These are phyloP conservation scores for Odontomachus brunneus DNA, from an alignment of 1,140 invertebrate genomes.

Conservation along the genomic window DNA sequence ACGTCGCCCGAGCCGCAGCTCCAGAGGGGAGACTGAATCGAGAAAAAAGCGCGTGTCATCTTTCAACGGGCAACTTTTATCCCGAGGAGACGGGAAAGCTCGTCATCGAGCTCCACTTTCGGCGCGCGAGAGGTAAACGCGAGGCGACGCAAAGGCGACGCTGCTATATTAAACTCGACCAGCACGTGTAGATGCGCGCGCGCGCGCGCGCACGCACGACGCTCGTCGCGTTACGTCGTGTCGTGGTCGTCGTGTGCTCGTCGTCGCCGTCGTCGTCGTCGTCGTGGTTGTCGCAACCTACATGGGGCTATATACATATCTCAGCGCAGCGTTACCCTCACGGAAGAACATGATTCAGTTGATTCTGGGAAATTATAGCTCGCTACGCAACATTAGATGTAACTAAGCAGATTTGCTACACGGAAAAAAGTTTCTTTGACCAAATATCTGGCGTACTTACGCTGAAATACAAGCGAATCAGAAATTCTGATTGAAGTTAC, in stretches of 20 bases:
- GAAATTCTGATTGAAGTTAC: no score
- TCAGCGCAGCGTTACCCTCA: no score
- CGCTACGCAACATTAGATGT: no score
- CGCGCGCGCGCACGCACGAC: neutral
- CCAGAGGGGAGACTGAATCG: neutral
- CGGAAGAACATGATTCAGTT: no score
- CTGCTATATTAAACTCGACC: constrained; percentile 76
- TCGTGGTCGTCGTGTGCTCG: neutral
- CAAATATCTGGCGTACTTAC: no score
- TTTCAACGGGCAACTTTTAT: constrained; percentile 4
- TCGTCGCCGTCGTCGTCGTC: neutral
- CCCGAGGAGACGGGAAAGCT: constrained; percentile 23
- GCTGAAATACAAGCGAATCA: no score
- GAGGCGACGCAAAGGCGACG: constrained; percentile 67
- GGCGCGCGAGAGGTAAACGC: constrained; percentile 72
- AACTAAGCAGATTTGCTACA: no score
- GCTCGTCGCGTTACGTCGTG: constrained; percentile 3
- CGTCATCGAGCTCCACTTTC: constrained; percentile 73
- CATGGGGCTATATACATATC: no score
- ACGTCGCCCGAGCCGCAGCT: neutral
- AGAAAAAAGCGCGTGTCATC: neutral
- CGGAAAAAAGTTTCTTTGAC: no score
- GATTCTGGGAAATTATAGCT: no score
- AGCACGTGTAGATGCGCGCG: constrained; percentile 50
- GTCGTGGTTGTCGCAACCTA: no score